A percentile compares a stretch with the other conserved stretches of the same genome.
These are phyloP conservation scores for Lateolabrax maculatus DNA, from an alignment of 2,797 vertebrate genomes.

Conservation along the genomic window DNA sequence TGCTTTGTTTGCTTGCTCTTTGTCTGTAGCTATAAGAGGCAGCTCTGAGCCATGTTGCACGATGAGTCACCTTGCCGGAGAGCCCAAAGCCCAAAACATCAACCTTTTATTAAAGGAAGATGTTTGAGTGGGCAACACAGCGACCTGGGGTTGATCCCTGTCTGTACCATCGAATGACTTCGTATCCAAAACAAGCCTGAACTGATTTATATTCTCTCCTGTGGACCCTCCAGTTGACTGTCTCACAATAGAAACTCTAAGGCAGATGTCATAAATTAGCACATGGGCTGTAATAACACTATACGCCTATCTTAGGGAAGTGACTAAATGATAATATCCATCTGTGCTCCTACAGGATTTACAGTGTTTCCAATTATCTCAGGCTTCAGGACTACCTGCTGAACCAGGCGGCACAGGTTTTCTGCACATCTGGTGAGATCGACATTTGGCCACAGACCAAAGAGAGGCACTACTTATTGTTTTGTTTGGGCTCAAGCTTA, in stretches of 20 bases:
- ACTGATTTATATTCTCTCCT: conserved; percentile 27
- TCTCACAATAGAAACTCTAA: conserved; percentile 58
- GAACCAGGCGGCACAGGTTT: conserved; percentile 72
- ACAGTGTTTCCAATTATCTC: conserved; percentile 76
- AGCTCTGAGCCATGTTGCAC: conserved; percentile 65
- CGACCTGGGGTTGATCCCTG: conserved; percentile 54
- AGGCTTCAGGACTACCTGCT: conserved; percentile 67
- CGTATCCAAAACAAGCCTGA: conserved; percentile 23
- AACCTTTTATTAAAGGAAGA: conserved; percentile 54
- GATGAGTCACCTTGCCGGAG: conserved; percentile 75
- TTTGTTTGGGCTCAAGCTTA: conserved; percentile 48
- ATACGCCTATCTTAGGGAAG: conserved; percentile 62
- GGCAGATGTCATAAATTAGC: conserved; percentile 74
- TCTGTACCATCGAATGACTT: conserved; percentile 43
- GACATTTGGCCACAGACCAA: conserved; percentile 75
- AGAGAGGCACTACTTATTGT: conserved; percentile 57
- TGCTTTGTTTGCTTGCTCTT: conserved; percentile 73
- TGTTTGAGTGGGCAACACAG: conserved; percentile 48
- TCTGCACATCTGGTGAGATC: conserved; percentile 78
- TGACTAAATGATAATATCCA: conserved; percentile 78
- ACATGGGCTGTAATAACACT: conserved; percentile 75
- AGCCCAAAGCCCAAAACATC: conserved; percentile 61
- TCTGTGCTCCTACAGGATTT: conserved; percentile 77
- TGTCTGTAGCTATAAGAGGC: conserved; percentile 72
- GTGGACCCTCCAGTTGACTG: conserved; percentile 44